phyloP scores from a whole-genome alignment of 2,888 invertebrate species.

The Netelia fuscicornis region DNA sequence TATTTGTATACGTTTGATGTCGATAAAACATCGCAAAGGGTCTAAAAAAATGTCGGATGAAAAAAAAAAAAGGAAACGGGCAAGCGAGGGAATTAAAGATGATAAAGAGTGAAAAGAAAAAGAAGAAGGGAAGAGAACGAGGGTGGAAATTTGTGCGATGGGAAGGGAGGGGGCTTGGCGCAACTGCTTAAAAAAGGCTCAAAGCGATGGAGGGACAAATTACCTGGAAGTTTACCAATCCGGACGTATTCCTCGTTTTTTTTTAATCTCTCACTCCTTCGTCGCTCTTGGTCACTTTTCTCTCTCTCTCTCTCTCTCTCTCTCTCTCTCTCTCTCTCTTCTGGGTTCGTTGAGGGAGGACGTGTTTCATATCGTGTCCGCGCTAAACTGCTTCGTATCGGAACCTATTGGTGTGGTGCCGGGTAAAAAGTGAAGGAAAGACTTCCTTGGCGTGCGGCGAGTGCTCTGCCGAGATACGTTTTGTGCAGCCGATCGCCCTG shows the following conservation, averaged over 20 bases:
- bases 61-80: constrained; percentile 39
- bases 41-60: constrained; percentile 46
- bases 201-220: constrained; percentile 81
- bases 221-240: constrained; percentile 83
- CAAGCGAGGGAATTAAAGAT: constrained; percentile 62
- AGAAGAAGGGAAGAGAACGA: constrained; percentile 10
- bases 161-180: constrained; percentile 60
- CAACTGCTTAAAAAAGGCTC: constrained; percentile 79
- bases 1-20: constrained; percentile 31
- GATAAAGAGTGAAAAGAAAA: constrained; percentile 31
- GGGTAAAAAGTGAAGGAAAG: too few relatives aligned
- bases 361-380: too few relatives aligned
- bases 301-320: not conserved
- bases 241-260: constrained; percentile 71
- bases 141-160: constrained; percentile 41
- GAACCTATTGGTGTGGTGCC: too few relatives aligned
- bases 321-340: too few relatives aligned
- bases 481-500: too few relatives aligned
- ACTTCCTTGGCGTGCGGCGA: too few relatives aligned
- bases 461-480: too few relatives aligned
- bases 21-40: constrained; percentile 57
- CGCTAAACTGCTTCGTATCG: too few relatives aligned
- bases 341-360: too few relatives aligned
- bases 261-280: constrained; percentile 44
- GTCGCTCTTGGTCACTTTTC: constrained; percentile 48